A percentile compares a stretch with the other conserved stretches of the same genome.
These are phyloP conservation scores for Ichneumoninae sp. DNA, from an alignment of 2,888 invertebrate species.

Conservation along the genomic window DNA sequence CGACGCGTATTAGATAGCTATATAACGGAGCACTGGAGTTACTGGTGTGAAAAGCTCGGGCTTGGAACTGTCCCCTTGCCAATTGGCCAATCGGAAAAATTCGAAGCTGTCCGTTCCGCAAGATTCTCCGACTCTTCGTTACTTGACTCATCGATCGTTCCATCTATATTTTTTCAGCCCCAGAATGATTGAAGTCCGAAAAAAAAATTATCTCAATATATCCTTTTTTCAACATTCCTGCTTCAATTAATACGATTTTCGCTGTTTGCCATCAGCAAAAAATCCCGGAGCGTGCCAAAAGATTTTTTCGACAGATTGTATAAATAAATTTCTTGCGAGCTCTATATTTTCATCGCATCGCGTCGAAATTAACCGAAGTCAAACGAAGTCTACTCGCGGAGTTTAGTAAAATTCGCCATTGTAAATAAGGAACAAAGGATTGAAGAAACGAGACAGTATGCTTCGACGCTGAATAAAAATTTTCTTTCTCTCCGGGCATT, in stretches of 20 bases:
- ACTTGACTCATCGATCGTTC: neutral
- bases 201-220: neutral
- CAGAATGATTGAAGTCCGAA: neutral
- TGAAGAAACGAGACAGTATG: neutral
- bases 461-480: neutral
- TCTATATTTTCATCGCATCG: neutral
- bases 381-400: neutral
- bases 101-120: slow-evolving; percentile 29
- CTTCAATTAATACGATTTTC: neutral
- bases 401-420: neutral
- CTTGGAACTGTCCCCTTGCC: slow-evolving; percentile 1
- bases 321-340: neutral
- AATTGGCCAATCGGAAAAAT: slow-evolving; percentile 54
- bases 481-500: neutral
- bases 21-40: slow-evolving; percentile 27
- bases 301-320: neutral
- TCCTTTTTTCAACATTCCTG: neutral
- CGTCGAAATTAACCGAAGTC: neutral
- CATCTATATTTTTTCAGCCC: neutral
- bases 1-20: slow-evolving; percentile 37
- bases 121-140: slow-evolving; percentile 30
- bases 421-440: neutral
- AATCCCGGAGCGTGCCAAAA: neutral
- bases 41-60: slow-evolving; percentile 30
- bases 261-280: too few species aligned